Evolutionary conservation across 2,888 invertebrate species (phyloP).

Genomic region (Apamea epomidion): DNA sequence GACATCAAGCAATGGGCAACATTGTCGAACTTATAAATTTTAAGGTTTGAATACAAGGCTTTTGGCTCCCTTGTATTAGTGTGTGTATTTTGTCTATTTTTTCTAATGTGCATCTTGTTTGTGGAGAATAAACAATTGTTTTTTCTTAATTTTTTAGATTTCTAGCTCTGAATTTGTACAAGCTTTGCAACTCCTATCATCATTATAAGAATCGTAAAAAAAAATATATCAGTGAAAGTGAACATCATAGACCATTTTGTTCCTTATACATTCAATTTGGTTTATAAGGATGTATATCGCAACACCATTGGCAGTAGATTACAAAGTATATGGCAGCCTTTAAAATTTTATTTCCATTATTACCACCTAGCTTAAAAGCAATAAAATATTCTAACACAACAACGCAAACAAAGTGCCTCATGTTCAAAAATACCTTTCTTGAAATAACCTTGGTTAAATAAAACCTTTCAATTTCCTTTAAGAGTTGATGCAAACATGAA

Average conservation of each 20-base stretch:
- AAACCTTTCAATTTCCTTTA: constrained; percentile 72
- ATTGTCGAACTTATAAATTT: no score
- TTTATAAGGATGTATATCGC: background rate
- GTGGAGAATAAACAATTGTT: no score
- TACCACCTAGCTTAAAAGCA: constrained; percentile 44
- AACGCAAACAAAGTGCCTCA: constrained; percentile 49
- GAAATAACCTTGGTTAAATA: constrained; percentile 65
- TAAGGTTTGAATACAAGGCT: no score
- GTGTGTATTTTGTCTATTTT: no score
- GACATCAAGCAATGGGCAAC: no score
- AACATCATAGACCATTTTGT: background rate
- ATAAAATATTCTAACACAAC: constrained; percentile 50
- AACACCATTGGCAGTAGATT: constrained; percentile 22
- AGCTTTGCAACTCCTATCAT: background rate
- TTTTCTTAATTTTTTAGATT: no score
- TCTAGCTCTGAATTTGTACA: background rate
- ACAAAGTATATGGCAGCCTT: constrained; percentile 21
- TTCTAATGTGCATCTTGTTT: no score
- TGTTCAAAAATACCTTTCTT: constrained; percentile 64
- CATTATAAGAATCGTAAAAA: background rate
- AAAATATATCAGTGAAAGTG: background rate
- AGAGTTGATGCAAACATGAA: constrained; percentile 73
- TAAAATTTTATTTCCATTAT: constrained; percentile 52
- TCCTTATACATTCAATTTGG: background rate
- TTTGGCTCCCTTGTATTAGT: no score